Evolutionary conservation across 2,888 invertebrate species (phyloP), one percentile per base, ranked within the genome.

Genomic region (Thereva unica): DNA sequence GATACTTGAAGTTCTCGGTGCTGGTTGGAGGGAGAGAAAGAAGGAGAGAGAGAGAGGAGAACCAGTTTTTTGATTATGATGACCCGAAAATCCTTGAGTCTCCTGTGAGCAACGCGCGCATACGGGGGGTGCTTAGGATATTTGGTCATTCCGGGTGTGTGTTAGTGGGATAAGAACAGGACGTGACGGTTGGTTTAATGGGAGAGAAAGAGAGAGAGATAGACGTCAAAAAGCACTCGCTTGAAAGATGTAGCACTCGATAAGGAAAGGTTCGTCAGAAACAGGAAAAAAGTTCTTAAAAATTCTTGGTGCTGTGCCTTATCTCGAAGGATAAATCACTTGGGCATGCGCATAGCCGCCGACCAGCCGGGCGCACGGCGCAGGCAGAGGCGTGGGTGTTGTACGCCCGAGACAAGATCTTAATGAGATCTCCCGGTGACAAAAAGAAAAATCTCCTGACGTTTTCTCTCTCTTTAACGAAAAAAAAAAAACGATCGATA

Each of bases 241-340:
- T 23, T 23, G 23, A 23, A 23, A 23, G 23, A 23, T 23, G 23
- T 23, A 23, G 23, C 23, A 23, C 23, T 23, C 23, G 23, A 23
- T 23, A 23, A 23, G 23, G 23, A 23, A 23, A 23, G 23, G 23
- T 23, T 23, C 50, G 23, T 23, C 61, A 37, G n/a, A 41, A 61
- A 50, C 35, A 50, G 40, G 61, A 61, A 61, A 61, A 49, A 23
- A 23, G 23, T 23, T 23, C 23, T 61, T 42, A 41, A 23, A 61
- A 61, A 61, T 61, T 61, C 50, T 45, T 50, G 23, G 23, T 23
- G 23, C 23, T 23, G 23, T 2, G 2, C 50, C 50, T 61, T 61
- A 61, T 61, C 61, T 34, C 34, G 41, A 37, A 61, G 61, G 50
- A 61, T 50, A 61, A 61, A 61, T 61, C 61, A 61, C 34, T 50